Evolutionary conservation across 2,113 vertebrate species (phyloP).

Genomic region (Eurystomus gularis): DNA sequence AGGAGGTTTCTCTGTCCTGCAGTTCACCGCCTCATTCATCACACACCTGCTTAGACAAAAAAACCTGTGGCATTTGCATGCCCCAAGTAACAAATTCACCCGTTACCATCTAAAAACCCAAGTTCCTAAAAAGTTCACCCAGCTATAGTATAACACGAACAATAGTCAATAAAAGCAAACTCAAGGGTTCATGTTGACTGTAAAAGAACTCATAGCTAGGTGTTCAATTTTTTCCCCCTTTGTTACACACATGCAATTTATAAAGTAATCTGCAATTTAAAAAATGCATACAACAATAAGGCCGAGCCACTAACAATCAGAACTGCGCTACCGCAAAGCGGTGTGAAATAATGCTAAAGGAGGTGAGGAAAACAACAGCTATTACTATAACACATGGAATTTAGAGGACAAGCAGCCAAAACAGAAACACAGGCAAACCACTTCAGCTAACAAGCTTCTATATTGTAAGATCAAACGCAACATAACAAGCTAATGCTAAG

Average conservation of each 20-base stretch:
- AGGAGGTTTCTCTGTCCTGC: not conserved
- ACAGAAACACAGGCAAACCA: not conserved
- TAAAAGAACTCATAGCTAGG: not conserved
- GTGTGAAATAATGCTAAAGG: not conserved
- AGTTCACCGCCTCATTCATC: not conserved
- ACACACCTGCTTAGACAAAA: not conserved
- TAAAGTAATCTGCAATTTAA: not conserved
- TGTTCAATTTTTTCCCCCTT: not conserved
- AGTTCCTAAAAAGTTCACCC: not conserved
- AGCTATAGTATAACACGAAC: not conserved
- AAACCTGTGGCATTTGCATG: not conserved
- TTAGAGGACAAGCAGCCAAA: not conserved
- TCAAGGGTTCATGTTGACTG: not conserved
- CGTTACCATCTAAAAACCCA: not conserved
- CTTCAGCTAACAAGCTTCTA: not conserved
- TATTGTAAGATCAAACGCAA: not conserved
- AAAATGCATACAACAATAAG: not conserved
- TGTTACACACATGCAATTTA: not conserved
- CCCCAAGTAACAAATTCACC: not conserved
- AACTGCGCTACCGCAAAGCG: not conserved
- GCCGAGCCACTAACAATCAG: not conserved
- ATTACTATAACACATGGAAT: not conserved
- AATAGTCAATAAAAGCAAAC: not conserved
- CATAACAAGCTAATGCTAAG: not conserved
- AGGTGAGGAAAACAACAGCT: not conserved